Percentiles rank a stretch among this genome's conserved stretches.
Evolutionary conservation across 2,113 vertebrate species (phyloP).

Genomic region (Onychostruthus taczanowskii): DNA sequence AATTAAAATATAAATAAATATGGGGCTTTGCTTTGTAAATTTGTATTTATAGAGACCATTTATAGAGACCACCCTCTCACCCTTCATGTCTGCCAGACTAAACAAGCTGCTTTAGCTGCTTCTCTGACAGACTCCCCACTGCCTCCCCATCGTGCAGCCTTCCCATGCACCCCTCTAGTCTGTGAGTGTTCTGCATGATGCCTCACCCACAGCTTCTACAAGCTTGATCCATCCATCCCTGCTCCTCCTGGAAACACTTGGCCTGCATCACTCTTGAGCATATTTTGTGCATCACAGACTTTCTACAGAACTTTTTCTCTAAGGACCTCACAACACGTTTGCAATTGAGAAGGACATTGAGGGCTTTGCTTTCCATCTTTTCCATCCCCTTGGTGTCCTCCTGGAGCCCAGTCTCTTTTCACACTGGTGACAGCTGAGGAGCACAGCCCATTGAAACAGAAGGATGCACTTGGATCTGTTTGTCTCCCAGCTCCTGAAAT

Average conservation of each 20-base stretch:
- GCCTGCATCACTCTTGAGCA: not conserved
- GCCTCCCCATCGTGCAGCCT: accelerated
- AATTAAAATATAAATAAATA: slow-evolving; percentile 5
- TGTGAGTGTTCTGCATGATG: not conserved
- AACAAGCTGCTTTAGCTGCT: not conserved
- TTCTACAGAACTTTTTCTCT: not conserved
- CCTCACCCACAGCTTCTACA: not conserved
- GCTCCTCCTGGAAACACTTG: not conserved
- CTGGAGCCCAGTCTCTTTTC: not conserved
- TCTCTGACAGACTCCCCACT: not conserved
- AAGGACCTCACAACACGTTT: not conserved
- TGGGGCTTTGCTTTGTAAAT: not conserved
- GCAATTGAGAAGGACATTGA: not conserved
- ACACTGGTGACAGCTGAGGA: not conserved
- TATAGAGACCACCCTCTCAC: not conserved
- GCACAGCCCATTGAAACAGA: not conserved
- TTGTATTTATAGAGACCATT: slow-evolving; percentile 9
- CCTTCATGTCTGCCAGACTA: not conserved
- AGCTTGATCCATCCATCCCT: not conserved
- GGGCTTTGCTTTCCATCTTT: not conserved
- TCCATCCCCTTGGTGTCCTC: not conserved
- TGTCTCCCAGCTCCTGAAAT: not conserved
- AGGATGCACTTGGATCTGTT: not conserved
- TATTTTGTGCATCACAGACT: not conserved
- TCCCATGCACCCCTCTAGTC: not conserved